A percentile compares a stretch with the other conserved stretches of the same genome.
Evolutionary conservation across 35 echinoderm and acorn worm genomes (phyloP).

Genomic region (Chiridota heheva): DNA sequence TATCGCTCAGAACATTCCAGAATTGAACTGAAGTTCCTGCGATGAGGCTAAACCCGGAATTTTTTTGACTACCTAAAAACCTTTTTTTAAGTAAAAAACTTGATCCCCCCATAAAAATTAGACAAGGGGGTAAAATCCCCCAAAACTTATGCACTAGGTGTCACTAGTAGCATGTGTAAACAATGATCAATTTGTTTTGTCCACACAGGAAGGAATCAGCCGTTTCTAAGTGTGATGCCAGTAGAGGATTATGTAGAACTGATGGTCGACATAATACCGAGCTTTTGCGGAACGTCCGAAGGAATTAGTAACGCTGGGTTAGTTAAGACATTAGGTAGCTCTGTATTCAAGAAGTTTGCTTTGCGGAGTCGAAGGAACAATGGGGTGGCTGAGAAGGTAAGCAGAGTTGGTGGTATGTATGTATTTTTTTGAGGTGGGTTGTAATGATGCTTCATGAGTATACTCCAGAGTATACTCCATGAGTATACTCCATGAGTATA

Average conservation of each 20-base stretch:
- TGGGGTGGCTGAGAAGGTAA: conserved; percentile 68
- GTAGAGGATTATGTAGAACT: conserved; percentile 67
- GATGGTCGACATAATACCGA: conserved; percentile 65
- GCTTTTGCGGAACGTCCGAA: conserved; percentile 61
- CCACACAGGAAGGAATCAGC: conserved; percentile 50
- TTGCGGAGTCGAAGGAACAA: conserved; percentile 67
- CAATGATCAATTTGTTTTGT: conserved; percentile 9
- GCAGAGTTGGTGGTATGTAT: neutral
- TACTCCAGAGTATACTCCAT: neutral
- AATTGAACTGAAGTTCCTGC: too few species aligned
- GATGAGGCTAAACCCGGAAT: neutral
- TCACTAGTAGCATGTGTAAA: neutral
- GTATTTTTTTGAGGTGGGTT: neutral
- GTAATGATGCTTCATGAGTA: neutral
- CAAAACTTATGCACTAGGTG: neutral
- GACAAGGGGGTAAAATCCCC: too few species aligned
- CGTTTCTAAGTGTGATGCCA: conserved; percentile 56
- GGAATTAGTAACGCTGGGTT: conserved; percentile 64
- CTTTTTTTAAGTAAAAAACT: neutral
- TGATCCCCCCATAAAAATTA: neutral
- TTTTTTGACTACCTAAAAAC: neutral
- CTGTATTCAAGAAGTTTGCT: conserved; percentile 44
- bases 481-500: neutral
- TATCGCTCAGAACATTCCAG: too few species aligned
- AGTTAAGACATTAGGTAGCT: conserved; percentile 51